These are phyloP conservation scores for Acanthosepion lycidas DNA, from an alignment of 2,888 invertebrate genomes.

Conservation along the genomic window DNA sequence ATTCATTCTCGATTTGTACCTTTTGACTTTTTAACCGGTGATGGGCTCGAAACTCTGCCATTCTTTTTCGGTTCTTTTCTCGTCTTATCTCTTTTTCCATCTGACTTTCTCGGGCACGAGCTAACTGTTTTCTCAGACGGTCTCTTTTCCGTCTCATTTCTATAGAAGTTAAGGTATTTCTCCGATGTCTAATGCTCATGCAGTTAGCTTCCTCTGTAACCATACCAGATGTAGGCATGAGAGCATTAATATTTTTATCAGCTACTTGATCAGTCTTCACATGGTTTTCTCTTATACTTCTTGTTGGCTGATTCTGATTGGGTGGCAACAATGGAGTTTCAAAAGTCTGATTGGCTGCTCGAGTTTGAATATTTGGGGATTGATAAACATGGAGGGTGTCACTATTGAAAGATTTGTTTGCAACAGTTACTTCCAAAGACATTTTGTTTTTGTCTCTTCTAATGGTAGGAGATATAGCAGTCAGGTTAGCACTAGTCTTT, in stretches of 20 bases:
- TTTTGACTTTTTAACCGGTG: not conserved
- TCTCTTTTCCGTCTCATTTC: slow-evolving; percentile 33
- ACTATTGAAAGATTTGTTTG: not conserved
- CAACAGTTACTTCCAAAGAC: not conserved
- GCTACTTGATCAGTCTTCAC: not conserved
- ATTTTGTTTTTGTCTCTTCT: not conserved
- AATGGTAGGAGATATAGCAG: not conserved
- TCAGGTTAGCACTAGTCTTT: not conserved
- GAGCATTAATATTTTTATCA: not conserved
- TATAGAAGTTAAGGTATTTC: not conserved
- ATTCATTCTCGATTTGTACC: not conserved
- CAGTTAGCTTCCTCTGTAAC: not conserved
- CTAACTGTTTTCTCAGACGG: not conserved
- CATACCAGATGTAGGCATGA: not conserved
- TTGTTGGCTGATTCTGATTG: not conserved
- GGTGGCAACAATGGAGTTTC: too few species aligned
- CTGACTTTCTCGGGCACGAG: not conserved
- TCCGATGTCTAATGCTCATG: not conserved
- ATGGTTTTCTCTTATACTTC: not conserved
- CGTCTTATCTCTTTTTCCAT: not conserved
- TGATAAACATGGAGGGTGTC: not conserved
- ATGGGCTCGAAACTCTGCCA: not conserved
- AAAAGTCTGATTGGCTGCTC: not conserved
- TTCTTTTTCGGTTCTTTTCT: not conserved
- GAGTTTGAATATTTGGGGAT: not conserved